phyloP scores from a whole-genome alignment of 2,888 invertebrate species.

The Eremobia ochroleuca region DNA sequence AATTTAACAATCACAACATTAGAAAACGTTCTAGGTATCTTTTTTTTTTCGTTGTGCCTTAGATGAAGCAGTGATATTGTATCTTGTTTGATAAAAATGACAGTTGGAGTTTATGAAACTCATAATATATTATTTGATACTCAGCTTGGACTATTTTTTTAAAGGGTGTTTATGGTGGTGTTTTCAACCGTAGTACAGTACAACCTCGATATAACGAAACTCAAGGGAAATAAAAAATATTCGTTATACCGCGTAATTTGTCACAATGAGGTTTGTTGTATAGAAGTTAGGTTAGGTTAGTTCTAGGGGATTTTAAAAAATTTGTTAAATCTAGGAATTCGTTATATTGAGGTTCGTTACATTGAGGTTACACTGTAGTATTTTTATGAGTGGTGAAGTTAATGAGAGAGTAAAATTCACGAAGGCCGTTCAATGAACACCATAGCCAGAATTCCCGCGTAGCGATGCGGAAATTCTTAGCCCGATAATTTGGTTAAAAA shows the following conservation, averaged over 20 bases:
- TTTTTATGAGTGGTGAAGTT: not conserved
- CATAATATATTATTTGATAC: not conserved
- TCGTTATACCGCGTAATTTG: too few species aligned
- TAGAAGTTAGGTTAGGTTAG: too few species aligned
- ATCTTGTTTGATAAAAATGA: conserved; percentile 32
- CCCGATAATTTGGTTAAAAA: not conserved
- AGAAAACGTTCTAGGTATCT: conserved; percentile 50
- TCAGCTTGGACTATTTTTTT: not conserved
- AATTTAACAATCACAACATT: conserved; percentile 56
- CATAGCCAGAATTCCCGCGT: not conserved
- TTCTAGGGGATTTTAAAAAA: too few species aligned
- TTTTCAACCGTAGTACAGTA: too few species aligned
- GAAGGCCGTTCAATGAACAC: not conserved
- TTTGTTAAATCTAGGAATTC: too few species aligned
- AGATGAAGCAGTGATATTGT: conserved; percentile 46
- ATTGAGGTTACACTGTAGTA: too few species aligned
- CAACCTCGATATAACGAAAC: too few species aligned
- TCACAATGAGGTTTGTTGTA: too few species aligned
- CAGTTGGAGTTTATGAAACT: not conserved
- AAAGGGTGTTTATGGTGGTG: not conserved
- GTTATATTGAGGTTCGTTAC: too few species aligned
- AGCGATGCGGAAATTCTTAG: not conserved
- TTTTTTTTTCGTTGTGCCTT: conserved; percentile 34
- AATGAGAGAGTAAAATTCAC: not conserved
- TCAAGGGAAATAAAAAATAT: too few species aligned